A percentile compares a stretch with the other conserved stretches of the same genome.
These are phyloP conservation scores for Drosophila merina DNA, from an alignment of 2,888 invertebrate genomes.

Conservation along the genomic window DNA sequence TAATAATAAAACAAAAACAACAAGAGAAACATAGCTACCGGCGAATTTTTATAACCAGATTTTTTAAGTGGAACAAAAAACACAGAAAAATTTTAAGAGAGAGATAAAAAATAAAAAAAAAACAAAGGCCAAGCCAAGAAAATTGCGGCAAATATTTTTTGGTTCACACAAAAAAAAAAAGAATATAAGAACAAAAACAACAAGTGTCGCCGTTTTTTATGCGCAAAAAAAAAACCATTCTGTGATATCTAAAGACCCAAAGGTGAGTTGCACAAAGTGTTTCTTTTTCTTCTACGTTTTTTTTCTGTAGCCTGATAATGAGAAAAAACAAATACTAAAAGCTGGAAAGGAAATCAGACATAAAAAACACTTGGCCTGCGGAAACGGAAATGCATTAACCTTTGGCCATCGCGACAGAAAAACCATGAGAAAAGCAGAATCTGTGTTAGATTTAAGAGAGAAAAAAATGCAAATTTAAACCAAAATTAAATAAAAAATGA, in stretches of 20 bases:
- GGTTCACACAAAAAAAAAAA: slow-evolving; percentile 31
- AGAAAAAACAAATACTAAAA: not conserved
- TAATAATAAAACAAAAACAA: slow-evolving; percentile 10
- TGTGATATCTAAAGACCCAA: slow-evolving; percentile 80
- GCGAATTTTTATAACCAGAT: slow-evolving; percentile 14
- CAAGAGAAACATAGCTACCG: slow-evolving; percentile 27
- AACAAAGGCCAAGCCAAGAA: slow-evolving; percentile 37
- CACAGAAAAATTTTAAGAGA: not conserved
- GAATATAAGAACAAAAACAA: slow-evolving; percentile 34
- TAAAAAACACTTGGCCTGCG: slow-evolving; percentile 29
- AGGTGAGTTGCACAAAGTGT: slow-evolving; percentile 57
- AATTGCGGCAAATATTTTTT: slow-evolving; percentile 32
- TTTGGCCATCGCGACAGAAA: slow-evolving; percentile 6
- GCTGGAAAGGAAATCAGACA: slow-evolving; percentile 18
- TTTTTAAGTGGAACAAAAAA: slow-evolving; percentile 34
- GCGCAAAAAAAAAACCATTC: slow-evolving; percentile 63
- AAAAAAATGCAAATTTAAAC: too few relatives aligned
- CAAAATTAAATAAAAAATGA: too few relatives aligned
- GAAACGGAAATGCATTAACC: slow-evolving; percentile 56
- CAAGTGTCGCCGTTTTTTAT: slow-evolving; percentile 61
- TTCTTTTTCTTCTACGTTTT: not conserved
- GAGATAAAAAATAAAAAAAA: not conserved
- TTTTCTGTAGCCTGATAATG: not conserved
- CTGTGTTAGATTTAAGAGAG: not conserved
- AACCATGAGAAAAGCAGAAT: not conserved